Conservation (phyloP, 2,888 invertebrate genomes). For the Nymphalis polychloros region DNA sequence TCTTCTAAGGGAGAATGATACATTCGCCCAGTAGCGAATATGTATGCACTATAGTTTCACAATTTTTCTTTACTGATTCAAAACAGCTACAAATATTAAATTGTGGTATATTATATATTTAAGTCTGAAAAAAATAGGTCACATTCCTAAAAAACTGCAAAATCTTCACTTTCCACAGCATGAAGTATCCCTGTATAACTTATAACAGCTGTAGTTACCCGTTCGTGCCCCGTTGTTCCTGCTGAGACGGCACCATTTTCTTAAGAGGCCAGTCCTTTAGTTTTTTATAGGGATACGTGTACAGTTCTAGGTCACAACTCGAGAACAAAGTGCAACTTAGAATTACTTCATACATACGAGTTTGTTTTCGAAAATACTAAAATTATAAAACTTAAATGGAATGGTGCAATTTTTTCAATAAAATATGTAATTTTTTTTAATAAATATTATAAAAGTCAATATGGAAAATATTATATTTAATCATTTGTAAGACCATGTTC, state of each 20-base stretch:
- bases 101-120: background rate
- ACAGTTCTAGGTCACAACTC: slow-evolving; percentile 6
- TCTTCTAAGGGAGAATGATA: too few species aligned
- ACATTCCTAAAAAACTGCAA: background rate
- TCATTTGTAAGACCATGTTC: too few species aligned
- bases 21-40: too few species aligned
- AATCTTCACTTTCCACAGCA: background rate
- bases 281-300: slow-evolving; percentile 17
- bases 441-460: too few species aligned
- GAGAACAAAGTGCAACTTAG: background rate
- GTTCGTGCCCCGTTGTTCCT: slow-evolving; percentile 22
- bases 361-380: background rate
- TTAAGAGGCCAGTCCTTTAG: slow-evolving; percentile 34
- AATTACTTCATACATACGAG: background rate
- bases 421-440: too few species aligned
- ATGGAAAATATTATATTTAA: too few species aligned
- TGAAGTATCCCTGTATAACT: slow-evolving; percentile 28
- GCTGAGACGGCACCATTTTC: slow-evolving; percentile 47
- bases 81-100: too few species aligned
- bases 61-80: too few species aligned
- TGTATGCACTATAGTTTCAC: too few species aligned
- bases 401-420: too few species aligned
- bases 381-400: too few species aligned
- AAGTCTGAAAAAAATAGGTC: background rate
- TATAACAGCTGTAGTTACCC: slow-evolving; percentile 18